A percentile compares a stretch with the other conserved stretches of the same genome.
Evolutionary conservation across 2,113 vertebrate species (phyloP).

Genomic region (Paradoxurus hermaphroditus): DNA sequence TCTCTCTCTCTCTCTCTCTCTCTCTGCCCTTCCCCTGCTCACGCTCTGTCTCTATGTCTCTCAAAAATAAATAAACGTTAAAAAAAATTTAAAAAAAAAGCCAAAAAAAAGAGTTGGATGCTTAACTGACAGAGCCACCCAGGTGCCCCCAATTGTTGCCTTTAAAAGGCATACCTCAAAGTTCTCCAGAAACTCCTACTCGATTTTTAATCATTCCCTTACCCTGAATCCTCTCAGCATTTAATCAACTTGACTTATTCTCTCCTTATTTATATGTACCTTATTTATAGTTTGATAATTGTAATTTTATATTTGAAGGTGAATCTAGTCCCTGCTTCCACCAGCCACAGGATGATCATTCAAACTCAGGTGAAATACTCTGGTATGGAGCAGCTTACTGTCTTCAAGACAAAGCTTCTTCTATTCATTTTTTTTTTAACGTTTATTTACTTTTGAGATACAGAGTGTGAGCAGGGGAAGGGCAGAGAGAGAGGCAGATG

Average conservation of each 20-base stretch:
- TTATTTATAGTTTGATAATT: not conserved
- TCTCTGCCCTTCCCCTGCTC: too few species aligned
- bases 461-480: too few species aligned
- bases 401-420: not conserved
- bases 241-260: not conserved
- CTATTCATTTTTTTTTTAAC: too few species aligned
- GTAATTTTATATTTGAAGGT: conserved; percentile 39
- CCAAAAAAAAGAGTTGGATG: too few species aligned
- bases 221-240: not conserved
- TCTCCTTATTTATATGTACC: not conserved
- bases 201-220: not conserved
- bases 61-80: too few species aligned
- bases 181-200: not conserved
- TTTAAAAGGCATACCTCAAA: not conserved
- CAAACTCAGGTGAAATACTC: not conserved
- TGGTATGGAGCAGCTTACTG: not conserved
- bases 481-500: too few species aligned
- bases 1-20: too few species aligned
- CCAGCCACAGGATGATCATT: not conserved
- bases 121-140: too few species aligned
- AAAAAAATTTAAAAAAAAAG: too few species aligned
- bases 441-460: too few species aligned
- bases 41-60: too few species aligned
- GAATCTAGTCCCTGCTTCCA: not conserved
- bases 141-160: not conserved